Evolutionary conservation across 2,888 invertebrate genomes (phyloP), one percentile per base, ranked within the genome.

Genomic region (Andrena marginata): DNA sequence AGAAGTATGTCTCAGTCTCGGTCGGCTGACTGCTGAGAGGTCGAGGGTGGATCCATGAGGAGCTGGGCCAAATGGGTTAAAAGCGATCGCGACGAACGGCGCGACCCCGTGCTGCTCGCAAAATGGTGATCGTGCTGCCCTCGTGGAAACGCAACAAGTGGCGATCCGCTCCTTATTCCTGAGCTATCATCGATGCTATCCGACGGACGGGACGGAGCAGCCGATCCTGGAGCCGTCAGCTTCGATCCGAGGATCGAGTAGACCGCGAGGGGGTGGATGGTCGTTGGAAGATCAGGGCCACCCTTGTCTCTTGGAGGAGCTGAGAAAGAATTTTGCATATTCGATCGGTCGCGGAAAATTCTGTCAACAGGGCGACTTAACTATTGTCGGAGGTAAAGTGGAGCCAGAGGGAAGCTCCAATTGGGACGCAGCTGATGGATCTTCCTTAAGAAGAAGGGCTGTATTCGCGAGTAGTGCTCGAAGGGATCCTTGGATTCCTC

Each of bases 141-240:
- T 84, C 82, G 63, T 82, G 82, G 84, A 88, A 87, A 82, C 86
- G 89, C 89, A 91, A 89, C 90, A 89, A 91, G 89, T 91, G 88
- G 84, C 84, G 89, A 80, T 60, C 74, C 33, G 68, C 49, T 69
- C 65, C 73, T 76, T 65, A 68, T 65, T 77, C 56, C 60, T 72
- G 70, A 87, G 77, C 74, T 67, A 13, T 85, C 89, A 76, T 86
- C 87, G 75, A 82, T 83, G 84, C 56, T 82, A 78, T 35, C 69
- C 65, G 35, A 71, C 49, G 42, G 70, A 77, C 70, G 54, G 64
- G 70, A 56, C 73, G 71, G 67, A 56, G 68, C 65, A 54, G 64
- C 85, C 82, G 88, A 88, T 79, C 77, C 84, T 54, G 83, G 79
- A 59, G 69, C 80, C 65, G 26, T 68, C 65, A 26, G 48, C 35